phyloP scores from a whole-genome alignment of 2,888 invertebrate species.

The Xestia c-nigrum region DNA sequence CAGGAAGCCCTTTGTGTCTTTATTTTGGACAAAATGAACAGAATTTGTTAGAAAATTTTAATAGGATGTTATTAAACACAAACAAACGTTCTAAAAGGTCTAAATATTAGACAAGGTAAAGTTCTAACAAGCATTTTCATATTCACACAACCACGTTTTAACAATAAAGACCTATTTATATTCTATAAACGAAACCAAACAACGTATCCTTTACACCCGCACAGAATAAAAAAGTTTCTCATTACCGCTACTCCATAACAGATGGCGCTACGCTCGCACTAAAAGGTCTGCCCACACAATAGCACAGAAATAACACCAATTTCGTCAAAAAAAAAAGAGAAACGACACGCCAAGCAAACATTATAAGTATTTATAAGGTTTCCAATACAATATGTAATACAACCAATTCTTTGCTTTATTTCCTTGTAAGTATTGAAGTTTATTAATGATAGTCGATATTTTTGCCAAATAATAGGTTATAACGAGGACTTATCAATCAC shows the following conservation, averaged over 20 bases:
- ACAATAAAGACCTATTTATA: constrained; percentile 55
- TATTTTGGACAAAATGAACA: neutral
- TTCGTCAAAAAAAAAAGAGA: constrained; percentile 38
- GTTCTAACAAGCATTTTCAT: constrained; percentile 35
- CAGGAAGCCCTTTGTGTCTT: neutral
- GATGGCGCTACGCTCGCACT: constrained; percentile 77
- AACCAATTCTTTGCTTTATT: constrained; percentile 34
- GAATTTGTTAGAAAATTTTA: neutral
- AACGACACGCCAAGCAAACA: constrained; percentile 50
- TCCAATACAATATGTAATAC: constrained; percentile 63
- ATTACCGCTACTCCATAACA: constrained; percentile 77
- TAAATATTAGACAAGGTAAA: constrained; percentile 22
- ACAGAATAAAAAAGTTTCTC: constrained; percentile 40
- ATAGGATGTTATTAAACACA: constrained; percentile 21
- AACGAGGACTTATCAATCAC: constrained; percentile 43
- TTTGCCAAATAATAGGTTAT: constrained; percentile 36
- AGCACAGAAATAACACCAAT: constrained; percentile 21
- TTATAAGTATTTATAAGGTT: constrained; percentile 59
- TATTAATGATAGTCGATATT: constrained; percentile 51
- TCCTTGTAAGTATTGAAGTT: constrained; percentile 36
- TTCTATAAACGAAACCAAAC: constrained; percentile 60
- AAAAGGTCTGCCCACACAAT: constrained; percentile 35
- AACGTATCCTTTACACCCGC: constrained; percentile 38
- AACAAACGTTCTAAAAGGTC: constrained; percentile 21
- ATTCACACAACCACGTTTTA: constrained; percentile 44